Percentiles rank a stretch among this genome's conserved stretches.
These are phyloP conservation scores for Aeoliscus strigatus DNA, from an alignment of 2,797 vertebrate species.

Conservation along the genomic window DNA sequence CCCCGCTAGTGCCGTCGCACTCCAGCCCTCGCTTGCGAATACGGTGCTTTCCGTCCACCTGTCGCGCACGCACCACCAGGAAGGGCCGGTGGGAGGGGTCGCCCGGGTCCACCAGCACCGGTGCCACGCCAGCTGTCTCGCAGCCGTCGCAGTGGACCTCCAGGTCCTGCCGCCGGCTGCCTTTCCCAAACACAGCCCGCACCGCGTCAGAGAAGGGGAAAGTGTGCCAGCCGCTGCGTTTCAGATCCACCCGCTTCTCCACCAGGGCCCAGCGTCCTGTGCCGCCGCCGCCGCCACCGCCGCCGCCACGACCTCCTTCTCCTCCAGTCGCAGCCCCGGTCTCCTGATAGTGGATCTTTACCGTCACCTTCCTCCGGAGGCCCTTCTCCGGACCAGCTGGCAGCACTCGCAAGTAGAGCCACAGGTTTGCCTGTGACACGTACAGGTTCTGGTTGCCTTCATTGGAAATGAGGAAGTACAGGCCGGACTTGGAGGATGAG, in stretches of 20 bases:
- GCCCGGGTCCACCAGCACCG: slow-evolving; percentile 83
- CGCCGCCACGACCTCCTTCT: slow-evolving; percentile 58
- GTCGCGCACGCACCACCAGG: slow-evolving; percentile 88
- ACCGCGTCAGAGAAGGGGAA: slow-evolving; percentile 91
- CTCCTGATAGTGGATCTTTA: slow-evolving; percentile 90
- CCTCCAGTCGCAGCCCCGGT: slow-evolving; percentile 50
- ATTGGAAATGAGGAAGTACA: slow-evolving; percentile 93
- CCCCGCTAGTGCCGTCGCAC: slow-evolving; percentile 89
- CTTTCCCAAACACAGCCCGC: slow-evolving; percentile 83
- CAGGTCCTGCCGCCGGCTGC: slow-evolving; percentile 88
- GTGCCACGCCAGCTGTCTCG: slow-evolving; percentile 80
- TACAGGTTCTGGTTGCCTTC: slow-evolving; percentile 96
- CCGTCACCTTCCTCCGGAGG: slow-evolving; percentile 84
- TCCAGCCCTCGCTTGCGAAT: slow-evolving; percentile 96
- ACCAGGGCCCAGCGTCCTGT: slow-evolving; percentile 79
- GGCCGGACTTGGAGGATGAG: slow-evolving; percentile 81
- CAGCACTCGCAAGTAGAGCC: slow-evolving; percentile 93
- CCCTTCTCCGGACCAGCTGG: slow-evolving; percentile 87
- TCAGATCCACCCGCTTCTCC: slow-evolving; percentile 94
- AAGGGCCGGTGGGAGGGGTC: slow-evolving; percentile 95
- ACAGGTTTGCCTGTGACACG: slow-evolving; percentile 93
- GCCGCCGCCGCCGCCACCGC: slow-evolving; percentile 43
- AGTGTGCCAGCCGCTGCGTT: slow-evolving; percentile 96
- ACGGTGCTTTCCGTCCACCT: slow-evolving; percentile 88
- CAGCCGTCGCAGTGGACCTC: slow-evolving; percentile 92